phyloP scores from a whole-genome alignment of 2,888 invertebrate species.

The Aquatica leii region DNA sequence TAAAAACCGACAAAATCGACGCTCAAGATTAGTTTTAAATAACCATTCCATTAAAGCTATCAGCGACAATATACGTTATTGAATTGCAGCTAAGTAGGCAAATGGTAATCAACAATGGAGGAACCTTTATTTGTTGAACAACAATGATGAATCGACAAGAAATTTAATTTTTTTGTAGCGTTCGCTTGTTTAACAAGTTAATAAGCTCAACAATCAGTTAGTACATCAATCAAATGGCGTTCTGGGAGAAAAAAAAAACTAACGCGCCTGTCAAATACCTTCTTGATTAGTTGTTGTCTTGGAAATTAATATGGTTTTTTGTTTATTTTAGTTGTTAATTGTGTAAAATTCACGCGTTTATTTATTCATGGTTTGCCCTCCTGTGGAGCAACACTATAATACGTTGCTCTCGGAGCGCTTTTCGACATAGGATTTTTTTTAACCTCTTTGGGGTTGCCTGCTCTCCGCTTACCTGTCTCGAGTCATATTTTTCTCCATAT shows the following conservation, averaged over 20 bases:
- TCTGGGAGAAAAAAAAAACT: conserved; percentile 35
- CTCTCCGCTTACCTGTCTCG: conserved; percentile 39
- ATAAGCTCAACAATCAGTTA: conserved; percentile 61
- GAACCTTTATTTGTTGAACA: conserved; percentile 55
- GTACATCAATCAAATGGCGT: conserved; percentile 58
- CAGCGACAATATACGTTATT: conserved; percentile 49
- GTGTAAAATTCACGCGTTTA: conserved; percentile 64
- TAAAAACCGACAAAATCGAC: conserved; percentile 42
- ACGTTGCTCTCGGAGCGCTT: conserved; percentile 56
- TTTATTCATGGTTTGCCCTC: conserved; percentile 62
- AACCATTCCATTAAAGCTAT: conserved; percentile 49
- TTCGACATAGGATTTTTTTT: conserved; percentile 47
- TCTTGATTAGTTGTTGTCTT: conserved; percentile 60
- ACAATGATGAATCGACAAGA: conserved; percentile 56
- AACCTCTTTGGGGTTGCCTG: conserved; percentile 46
- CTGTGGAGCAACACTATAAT: conserved; percentile 57
- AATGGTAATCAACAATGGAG: conserved; percentile 56
- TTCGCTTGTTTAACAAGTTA: conserved; percentile 60
- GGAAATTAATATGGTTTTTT: conserved; percentile 60
- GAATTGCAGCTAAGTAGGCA: conserved; percentile 53
- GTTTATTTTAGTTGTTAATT: conserved; percentile 63
- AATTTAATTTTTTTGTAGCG: conserved; percentile 44
- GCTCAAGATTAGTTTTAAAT: conserved; percentile 43
- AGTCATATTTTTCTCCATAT: conserved; percentile 51
- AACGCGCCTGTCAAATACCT: conserved; percentile 56